Base-by-base conservation (phyloP, 2,113 vertebrate species). In the Forbesichthys papilliferus region DNA sequence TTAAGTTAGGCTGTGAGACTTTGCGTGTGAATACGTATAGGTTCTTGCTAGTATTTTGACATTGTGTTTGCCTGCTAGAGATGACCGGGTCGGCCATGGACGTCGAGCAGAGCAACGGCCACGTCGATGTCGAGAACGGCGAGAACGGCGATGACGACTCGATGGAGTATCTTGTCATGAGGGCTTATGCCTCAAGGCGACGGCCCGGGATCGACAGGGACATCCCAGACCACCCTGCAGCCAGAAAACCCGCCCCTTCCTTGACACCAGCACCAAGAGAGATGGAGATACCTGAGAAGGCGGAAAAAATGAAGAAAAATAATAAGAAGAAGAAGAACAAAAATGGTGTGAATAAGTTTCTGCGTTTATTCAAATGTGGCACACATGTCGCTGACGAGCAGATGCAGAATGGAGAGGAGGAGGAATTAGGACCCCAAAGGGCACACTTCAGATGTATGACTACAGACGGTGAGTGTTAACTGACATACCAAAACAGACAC, bases 141-240 rank as follows among this genome's bases (percentile, higher is more conserved):
- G 3, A 0, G 11, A 0, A 65, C 4, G n/a, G 8, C 48, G 4
- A 53, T 2, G 60, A 64, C 69, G 72, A 68, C 27, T 27, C 27
- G 2, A 11, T 64, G 66, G 92, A 93, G 81, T 82, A 68, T 61
- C 78, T 48, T 3, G 12, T 93, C 20, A 14, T 93, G 1, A 80
- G 71, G 88, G 87, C 82, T 0, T 93, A 88, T 12, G 51, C 71
- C 0, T 0, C 55, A 12, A 88, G 83, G 72, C 81, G 88, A 36
- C 55, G 47, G 1, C 73, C 61, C 0, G 0, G 9, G 8, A 4
- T 47, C 20, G 0, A 0, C 0, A 2, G 18, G 3, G 0, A 0
- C 13, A 0, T 0, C 11, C 10, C 12, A 5, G 9, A 27, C 20
- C 8, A 4, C 3, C 3, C 4, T 0, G 2, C 9, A 0, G 0